Percentiles rank a stretch among this genome's conserved stretches.
phyloP scores from a whole-genome alignment of 2,113 vertebrate species.

The Cisticola juncidis region DNA sequence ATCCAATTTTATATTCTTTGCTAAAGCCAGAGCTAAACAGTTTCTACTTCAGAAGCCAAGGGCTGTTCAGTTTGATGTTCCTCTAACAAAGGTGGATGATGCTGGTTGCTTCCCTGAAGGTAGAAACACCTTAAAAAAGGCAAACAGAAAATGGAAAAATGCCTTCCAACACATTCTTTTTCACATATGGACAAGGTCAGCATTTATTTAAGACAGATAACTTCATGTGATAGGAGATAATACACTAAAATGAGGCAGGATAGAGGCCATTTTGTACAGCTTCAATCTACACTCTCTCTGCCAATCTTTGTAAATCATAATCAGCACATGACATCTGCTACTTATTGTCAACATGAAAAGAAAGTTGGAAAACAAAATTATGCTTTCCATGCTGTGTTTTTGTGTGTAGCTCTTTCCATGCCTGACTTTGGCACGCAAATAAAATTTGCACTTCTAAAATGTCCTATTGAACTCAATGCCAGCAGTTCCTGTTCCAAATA shows the following conservation, averaged over 20 bases:
- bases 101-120: neutral
- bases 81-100: neutral
- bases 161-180: neutral
- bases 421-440: neutral
- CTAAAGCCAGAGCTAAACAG: neutral
- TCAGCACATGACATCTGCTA: constrained; percentile 18
- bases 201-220: neutral
- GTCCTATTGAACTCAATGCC: neutral
- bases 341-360: neutral
- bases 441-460: neutral
- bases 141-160: neutral
- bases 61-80: neutral
- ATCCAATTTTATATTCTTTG: neutral
- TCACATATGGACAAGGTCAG: neutral
- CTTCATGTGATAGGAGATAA: neutral
- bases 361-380: neutral
- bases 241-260: neutral
- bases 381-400: neutral
- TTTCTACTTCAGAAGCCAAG: constrained; percentile 11
- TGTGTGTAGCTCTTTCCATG: neutral
- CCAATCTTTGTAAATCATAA: neutral
- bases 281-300: neutral
- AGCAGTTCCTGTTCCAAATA: neutral
- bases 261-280: neutral
- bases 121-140: neutral